Conservation (phyloP, 2,113 vertebrate species). For the Oriolus oriolus region DNA sequence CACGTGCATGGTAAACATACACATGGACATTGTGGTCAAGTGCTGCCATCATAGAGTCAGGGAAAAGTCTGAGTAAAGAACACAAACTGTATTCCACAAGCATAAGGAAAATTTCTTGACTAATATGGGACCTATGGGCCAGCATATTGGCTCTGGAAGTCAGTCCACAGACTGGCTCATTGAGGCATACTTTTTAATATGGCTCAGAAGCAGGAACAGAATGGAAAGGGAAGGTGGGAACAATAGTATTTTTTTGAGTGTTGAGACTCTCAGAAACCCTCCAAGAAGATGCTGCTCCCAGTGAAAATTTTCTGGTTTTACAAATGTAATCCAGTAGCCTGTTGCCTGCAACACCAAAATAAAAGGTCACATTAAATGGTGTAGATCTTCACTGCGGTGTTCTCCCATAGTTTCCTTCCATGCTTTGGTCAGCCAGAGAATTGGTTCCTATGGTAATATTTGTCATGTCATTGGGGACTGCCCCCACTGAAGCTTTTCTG, state of each 20-base stretch:
- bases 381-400: neutral
- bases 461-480: neutral
- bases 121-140: neutral
- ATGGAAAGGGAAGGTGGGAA: neutral
- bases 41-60: neutral
- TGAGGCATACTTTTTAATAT: neutral
- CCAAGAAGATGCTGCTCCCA: neutral
- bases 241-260: neutral
- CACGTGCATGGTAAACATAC: neutral
- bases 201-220: neutral
- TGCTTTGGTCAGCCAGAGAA: neutral
- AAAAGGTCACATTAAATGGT: neutral
- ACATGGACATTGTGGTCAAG: neutral
- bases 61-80: neutral
- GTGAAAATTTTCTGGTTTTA: neutral
- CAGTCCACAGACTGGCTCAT: neutral
- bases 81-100: neutral
- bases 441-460: neutral
- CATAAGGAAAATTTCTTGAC: neutral
- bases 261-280: neutral
- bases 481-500: neutral
- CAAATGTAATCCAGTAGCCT: neutral
- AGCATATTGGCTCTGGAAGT: neutral
- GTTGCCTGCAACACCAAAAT: neutral
- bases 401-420: neutral